Percentiles rank a stretch among this genome's conserved stretches.
These are phyloP conservation scores for Eledone cirrhosa DNA, from an alignment of 2,888 invertebrate species.

Conservation along the genomic window DNA sequence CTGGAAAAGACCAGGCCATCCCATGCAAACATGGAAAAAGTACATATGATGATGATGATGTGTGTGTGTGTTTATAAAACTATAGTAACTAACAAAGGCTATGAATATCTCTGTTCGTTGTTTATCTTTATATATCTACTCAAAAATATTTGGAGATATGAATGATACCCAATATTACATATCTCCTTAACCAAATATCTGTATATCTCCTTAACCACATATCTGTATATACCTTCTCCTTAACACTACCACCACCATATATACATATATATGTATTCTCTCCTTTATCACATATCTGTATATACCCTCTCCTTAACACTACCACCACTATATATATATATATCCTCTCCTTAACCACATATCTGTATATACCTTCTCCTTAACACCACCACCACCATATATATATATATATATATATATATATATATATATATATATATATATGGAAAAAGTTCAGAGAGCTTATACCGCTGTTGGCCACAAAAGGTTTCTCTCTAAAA, in stretches of 20 bases:
- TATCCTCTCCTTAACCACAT: background rate
- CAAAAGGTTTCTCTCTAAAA: too few species aligned
- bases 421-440: too few species aligned
- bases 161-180: background rate
- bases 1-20: too few species aligned
- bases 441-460: too few species aligned
- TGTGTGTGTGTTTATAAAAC: background rate
- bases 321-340: background rate
- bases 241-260: background rate
- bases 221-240: background rate
- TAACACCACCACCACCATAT: background rate
- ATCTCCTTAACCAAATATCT: background rate
- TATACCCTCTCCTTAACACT: background rate
- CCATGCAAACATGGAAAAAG: too few species aligned
- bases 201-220: background rate
- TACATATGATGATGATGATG: too few species aligned
- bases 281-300: background rate
- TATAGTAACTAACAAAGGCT: too few species aligned
- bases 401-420: conserved; percentile 6
- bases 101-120: too few species aligned
- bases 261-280: background rate
- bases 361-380: background rate
- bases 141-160: too few species aligned
- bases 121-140: too few species aligned
- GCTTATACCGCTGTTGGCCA: too few species aligned